These are phyloP conservation scores for Laticauda colubrina DNA, from an alignment of 2,113 vertebrate species.

Conservation along the genomic window DNA sequence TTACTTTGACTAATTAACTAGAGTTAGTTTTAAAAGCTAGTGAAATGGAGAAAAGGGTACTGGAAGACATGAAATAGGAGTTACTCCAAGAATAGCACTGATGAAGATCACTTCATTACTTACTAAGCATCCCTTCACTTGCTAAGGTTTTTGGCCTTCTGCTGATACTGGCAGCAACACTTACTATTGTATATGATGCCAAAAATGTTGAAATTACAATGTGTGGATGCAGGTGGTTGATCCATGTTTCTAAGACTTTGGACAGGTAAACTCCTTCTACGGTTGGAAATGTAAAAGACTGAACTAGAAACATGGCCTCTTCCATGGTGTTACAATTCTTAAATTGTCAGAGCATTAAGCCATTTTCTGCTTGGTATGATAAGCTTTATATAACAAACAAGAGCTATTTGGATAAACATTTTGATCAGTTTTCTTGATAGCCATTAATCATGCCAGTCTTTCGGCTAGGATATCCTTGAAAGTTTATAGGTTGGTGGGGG, in stretches of 20 bases:
- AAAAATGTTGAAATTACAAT: not conserved
- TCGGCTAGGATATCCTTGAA: slow-evolving; percentile 11
- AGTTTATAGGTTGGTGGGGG: not conserved
- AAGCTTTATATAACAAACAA: slow-evolving; percentile 2
- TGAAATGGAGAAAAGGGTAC: not conserved
- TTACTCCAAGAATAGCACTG: not conserved
- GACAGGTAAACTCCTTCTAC: not conserved
- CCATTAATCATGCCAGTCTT: not conserved
- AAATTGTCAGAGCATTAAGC: not conserved
- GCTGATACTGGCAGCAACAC: not conserved
- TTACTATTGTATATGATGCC: not conserved
- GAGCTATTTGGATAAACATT: not conserved
- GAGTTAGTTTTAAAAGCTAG: not conserved
- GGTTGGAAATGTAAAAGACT: not conserved
- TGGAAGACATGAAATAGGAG: not conserved
- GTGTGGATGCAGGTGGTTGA: not conserved
- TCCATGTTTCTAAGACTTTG: not conserved
- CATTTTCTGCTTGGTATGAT: not conserved
- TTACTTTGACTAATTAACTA: not conserved
- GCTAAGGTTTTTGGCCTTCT: not conserved
- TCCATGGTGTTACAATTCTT: not conserved
- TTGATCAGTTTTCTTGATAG: not conserved
- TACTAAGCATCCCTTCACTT: not conserved
- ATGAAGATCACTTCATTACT: not conserved
- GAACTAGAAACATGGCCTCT: not conserved